Evolutionary conservation across 2,888 invertebrate genomes (phyloP).

Genomic region (Unio delphinus): DNA sequence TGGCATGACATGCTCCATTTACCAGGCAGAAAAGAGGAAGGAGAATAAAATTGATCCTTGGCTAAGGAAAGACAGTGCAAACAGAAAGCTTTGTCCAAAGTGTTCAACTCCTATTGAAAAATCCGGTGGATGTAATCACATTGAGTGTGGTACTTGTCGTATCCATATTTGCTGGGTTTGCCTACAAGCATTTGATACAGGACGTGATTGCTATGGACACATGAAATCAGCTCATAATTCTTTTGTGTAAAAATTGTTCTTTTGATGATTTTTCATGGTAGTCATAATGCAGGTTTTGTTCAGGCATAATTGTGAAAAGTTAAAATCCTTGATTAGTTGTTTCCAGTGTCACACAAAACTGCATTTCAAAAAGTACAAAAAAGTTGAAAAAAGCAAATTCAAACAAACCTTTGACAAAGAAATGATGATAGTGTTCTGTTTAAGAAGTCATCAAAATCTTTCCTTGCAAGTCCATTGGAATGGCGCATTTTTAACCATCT

Average conservation of each 20-base stretch:
- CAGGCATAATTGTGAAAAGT: too few relatives aligned
- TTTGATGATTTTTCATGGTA: too few relatives aligned
- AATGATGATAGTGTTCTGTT: too few relatives aligned
- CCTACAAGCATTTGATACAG: slow-evolving; percentile 28
- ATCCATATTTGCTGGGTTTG: slow-evolving; percentile 63
- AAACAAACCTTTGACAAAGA: too few relatives aligned
- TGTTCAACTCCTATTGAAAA: slow-evolving; percentile 59
- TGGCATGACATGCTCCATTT: slow-evolving; percentile 55
- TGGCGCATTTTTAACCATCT: too few relatives aligned
- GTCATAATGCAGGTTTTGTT: too few relatives aligned
- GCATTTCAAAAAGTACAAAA: too few relatives aligned
- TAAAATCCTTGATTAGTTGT: too few relatives aligned
- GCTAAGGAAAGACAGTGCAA: slow-evolving; percentile 39
- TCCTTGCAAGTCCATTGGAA: too few relatives aligned
- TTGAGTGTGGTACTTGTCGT: slow-evolving; percentile 53
- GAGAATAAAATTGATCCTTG: slow-evolving; percentile 38
- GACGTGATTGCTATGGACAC: slow-evolving; percentile 52
- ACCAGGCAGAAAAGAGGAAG: slow-evolving; percentile 28
- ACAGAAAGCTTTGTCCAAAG: slow-evolving; percentile 54
- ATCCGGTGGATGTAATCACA: slow-evolving; percentile 59
- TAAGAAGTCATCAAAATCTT: too few relatives aligned
- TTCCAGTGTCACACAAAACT: too few relatives aligned
- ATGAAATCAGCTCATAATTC: slow-evolving; percentile 34
- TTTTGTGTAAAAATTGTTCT: slow-evolving; percentile 16
- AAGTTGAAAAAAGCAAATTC: too few relatives aligned